A percentile compares a stretch with the other conserved stretches of the same genome.
Evolutionary conservation across 64 coral and sea anemone species (phyloP).

Genomic region (Stichodactyla helianthus): DNA sequence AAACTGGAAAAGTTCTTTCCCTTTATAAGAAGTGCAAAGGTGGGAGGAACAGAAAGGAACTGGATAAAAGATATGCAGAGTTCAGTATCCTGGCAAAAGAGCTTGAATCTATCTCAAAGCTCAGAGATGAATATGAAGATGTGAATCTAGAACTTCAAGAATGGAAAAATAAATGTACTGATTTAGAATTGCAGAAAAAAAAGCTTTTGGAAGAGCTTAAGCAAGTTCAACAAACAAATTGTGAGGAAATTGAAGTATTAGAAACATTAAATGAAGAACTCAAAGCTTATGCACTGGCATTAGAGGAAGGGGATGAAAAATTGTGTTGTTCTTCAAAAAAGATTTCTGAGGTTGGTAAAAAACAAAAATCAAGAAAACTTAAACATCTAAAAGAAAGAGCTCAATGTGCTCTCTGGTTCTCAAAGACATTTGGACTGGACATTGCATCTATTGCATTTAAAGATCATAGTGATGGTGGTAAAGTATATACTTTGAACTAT

Average conservation of each 20-base stretch:
- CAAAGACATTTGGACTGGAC: conserved; percentile 45
- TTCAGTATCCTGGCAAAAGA: conserved; percentile 35
- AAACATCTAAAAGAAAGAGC: conserved; percentile 30
- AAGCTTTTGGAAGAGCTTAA: conserved; percentile 24
- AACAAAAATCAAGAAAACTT: conserved; percentile 48
- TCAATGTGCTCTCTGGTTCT: conserved; percentile 41
- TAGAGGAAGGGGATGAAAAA: conserved; percentile 13
- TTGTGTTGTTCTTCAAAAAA: conserved; percentile 22
- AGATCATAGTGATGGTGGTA: neutral
- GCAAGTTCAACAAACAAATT: too few relatives aligned
- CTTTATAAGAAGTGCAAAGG: conserved; percentile 35
- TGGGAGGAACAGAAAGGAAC: conserved; percentile 17
- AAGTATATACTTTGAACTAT: conserved; percentile 10
- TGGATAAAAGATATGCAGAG: conserved; percentile 27
- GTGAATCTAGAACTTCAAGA: neutral
- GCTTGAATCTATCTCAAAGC: conserved; percentile 1
- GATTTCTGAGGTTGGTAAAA: conserved; percentile 27
- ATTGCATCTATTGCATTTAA: conserved; percentile 22
- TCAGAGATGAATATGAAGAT: conserved; percentile 26
- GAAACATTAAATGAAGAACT: conserved; percentile 22
- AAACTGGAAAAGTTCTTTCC: neutral
- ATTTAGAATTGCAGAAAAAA: neutral
- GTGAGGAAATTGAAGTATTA: conserved; percentile 33
- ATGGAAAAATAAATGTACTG: conserved; percentile 9
- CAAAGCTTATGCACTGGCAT: conserved; percentile 11